These are phyloP conservation scores for Morelia viridis DNA, from an alignment of 2,797 vertebrate species.

Conservation along the genomic window DNA sequence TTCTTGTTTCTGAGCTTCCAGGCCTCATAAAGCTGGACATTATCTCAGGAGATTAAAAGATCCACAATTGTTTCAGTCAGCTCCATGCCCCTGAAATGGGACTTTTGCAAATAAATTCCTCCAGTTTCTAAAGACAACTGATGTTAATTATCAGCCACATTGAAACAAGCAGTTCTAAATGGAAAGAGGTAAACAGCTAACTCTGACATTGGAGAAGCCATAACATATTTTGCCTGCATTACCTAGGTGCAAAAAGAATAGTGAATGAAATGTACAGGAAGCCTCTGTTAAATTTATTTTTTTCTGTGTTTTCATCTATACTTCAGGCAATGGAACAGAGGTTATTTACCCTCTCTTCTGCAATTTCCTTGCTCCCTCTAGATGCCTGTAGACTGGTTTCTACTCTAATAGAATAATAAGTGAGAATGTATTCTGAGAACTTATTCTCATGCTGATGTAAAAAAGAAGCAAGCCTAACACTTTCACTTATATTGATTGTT, in stretches of 20 bases:
- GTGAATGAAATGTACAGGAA: conserved; percentile 31
- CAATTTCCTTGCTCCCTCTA: conserved; percentile 33
- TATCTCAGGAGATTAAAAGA: neutral
- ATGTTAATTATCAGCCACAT: conserved; percentile 12
- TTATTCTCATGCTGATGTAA: neutral
- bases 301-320: conserved; percentile 39
- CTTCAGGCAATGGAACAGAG: conserved; percentile 20
- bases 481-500: neutral
- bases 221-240: neutral
- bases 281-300: conserved; percentile 21
- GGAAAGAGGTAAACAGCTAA: conserved; percentile 14
- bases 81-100: neutral
- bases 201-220: conserved; percentile 35
- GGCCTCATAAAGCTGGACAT: neutral
- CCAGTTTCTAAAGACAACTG: neutral
- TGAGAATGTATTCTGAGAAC: neutral
- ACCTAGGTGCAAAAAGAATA: conserved; percentile 19
- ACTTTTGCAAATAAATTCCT: conserved; percentile 5
- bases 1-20: neutral
- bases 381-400: conserved; percentile 3
- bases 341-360: conserved; percentile 22
- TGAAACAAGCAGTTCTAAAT: conserved; percentile 24
- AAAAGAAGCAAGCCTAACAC: neutral
- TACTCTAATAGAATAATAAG: neutral
- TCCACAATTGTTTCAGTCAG: neutral